These are phyloP conservation scores for Leucophenga montana DNA, from an alignment of 2,888 invertebrate genomes.

Conservation along the genomic window DNA sequence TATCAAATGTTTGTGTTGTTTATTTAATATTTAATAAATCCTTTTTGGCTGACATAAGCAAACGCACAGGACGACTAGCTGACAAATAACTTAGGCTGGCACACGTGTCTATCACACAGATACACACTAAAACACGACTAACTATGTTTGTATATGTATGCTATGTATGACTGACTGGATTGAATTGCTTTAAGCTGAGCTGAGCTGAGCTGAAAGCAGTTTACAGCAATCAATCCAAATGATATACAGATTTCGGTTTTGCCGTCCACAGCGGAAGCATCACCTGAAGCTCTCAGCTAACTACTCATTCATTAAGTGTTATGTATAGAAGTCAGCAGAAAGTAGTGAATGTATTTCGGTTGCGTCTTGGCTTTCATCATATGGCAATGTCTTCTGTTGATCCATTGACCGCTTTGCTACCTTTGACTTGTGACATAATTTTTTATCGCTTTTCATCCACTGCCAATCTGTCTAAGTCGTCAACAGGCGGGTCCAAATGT, in stretches of 20 bases:
- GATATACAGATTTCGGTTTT: conserved; percentile 59
- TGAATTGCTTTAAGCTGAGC: conserved; percentile 31
- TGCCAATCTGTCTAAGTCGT: conserved; percentile 59
- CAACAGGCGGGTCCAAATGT: conserved; percentile 32
- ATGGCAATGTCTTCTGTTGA: conserved; percentile 47
- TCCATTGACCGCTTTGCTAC: conserved; percentile 53
- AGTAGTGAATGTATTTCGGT: no score
- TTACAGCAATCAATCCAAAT: conserved; percentile 61
- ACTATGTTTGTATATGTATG: no score
- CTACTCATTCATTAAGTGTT: not conserved
- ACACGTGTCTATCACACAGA: not conserved
- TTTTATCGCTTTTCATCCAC: conserved; percentile 45
- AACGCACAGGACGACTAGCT: not conserved
- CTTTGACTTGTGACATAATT: conserved; percentile 42
- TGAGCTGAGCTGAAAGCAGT: conserved; percentile 1
- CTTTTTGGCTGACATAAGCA: conserved; percentile 2
- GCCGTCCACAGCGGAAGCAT: conserved; percentile 17
- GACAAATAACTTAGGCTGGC: not conserved
- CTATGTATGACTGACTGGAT: conserved; percentile 18
- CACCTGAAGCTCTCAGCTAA: conserved; percentile 27
- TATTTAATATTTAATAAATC: not conserved
- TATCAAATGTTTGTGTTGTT: not conserved
- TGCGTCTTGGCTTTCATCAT: not conserved
- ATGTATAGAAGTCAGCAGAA: no score
- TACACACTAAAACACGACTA: conserved; percentile 8